Percentiles rank a stretch among this genome's conserved stretches.
These are phyloP conservation scores for Heterotis niloticus DNA, from an alignment of 2,113 vertebrate genomes.

Conservation along the genomic window DNA sequence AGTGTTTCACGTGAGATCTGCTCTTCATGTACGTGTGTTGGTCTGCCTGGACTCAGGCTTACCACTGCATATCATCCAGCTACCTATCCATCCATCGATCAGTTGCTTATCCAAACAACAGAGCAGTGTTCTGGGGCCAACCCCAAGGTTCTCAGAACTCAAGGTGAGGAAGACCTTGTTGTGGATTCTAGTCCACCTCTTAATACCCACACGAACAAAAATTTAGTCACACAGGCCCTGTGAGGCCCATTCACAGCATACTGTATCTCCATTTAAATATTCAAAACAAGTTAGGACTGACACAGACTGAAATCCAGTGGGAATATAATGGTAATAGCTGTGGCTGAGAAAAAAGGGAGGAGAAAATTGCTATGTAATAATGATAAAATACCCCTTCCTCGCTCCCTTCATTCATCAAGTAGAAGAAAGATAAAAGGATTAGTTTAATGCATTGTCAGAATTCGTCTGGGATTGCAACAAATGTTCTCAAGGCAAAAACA, in stretches of 20 bases:
- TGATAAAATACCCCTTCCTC: constrained; percentile 11
- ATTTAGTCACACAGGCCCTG: no score
- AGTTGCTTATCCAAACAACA: no score
- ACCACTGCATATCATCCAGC: no score
- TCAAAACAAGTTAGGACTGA: not conserved
- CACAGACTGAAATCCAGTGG: not conserved
- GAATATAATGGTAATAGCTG: constrained; percentile 8
- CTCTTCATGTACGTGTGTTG: no score
- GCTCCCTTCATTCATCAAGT: not conserved
- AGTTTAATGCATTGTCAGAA: constrained; percentile 17
- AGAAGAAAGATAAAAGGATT: constrained; percentile 11
- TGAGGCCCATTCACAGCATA: not conserved
- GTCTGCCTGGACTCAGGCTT: no score
- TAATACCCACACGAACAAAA: no score
- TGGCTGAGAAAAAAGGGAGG: not conserved
- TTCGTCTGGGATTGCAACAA: constrained; percentile 3
- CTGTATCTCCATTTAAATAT: not conserved
- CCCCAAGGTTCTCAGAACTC: no score
- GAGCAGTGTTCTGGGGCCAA: no score
- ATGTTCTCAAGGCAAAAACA: not conserved
- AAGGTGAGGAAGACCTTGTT: no score
- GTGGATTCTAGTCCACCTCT: no score
- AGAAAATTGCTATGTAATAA: not conserved
- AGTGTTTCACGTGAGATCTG: no score
- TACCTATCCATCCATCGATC: no score